Conservation (phyloP, 2,113 vertebrate genomes). For the Gadus chalcogrammus region DNA sequence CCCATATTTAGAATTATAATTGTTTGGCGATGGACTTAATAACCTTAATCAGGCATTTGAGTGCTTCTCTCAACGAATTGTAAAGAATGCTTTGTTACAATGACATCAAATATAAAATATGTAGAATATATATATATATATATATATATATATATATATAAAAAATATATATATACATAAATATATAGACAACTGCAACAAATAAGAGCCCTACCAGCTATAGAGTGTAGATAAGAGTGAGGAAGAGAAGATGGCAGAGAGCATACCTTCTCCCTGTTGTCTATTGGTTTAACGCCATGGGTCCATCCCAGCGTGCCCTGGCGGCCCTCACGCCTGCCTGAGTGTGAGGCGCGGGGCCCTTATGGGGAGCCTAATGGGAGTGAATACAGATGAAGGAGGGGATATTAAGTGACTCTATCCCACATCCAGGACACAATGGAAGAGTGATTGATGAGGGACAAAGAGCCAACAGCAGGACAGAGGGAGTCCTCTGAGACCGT, state of each 20-base stretch:
- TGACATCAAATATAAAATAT: background rate
- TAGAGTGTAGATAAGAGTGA: no score
- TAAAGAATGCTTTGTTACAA: no score
- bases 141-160: background rate
- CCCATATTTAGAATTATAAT: no score
- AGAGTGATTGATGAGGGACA: slow-evolving; percentile 98
- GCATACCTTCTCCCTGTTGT: no score
- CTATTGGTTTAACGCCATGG: no score
- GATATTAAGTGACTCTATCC: slow-evolving; percentile 99
- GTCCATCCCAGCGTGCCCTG: no score
- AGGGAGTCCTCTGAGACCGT: slow-evolving; percentile 84
- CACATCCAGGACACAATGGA: slow-evolving; percentile 97
- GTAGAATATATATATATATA: background rate
- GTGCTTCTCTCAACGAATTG: no score
- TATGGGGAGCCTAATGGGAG: slow-evolving; percentile 90
- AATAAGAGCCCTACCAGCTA: no score
- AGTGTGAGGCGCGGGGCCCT: slow-evolving; percentile 77
- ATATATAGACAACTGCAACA: background rate
- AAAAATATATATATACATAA: background rate
- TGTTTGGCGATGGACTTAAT: no score
- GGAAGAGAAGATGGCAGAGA: no score
- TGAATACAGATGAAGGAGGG: slow-evolving; percentile 98
- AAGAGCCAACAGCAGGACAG: slow-evolving; percentile 97
- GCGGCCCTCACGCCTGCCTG: background rate
- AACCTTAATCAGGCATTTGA: no score